phyloP scores from a whole-genome alignment of 2,797 vertebrate genomes.

The Microctenopoma stevenorrisi region DNA sequence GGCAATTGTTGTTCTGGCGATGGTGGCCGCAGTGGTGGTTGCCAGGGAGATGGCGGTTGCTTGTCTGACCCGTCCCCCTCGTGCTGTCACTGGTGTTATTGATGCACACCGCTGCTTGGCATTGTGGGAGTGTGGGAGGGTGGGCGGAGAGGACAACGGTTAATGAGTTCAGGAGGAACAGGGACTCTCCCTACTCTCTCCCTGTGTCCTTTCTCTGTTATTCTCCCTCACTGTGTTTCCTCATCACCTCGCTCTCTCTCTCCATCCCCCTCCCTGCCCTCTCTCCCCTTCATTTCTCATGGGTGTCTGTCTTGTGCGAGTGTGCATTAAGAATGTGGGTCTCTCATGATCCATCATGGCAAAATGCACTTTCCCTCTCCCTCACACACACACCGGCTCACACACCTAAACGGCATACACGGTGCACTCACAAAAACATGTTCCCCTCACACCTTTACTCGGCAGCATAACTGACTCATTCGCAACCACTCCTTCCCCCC shows the following conservation, averaged over 20 bases:
- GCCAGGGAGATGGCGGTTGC: constrained; percentile 81
- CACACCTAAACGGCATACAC: constrained; percentile 48
- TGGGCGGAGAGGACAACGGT: constrained; percentile 76
- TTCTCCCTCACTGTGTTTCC: constrained; percentile 68
- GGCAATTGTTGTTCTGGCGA: constrained; percentile 80
- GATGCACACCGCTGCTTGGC: constrained; percentile 78
- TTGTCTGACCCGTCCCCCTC: constrained; percentile 81
- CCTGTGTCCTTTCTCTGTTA: constrained; percentile 55
- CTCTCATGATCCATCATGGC: constrained; percentile 79
- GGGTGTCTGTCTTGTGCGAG: constrained; percentile 78
- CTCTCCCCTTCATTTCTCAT: constrained; percentile 77
- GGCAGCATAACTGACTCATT: constrained; percentile 73
- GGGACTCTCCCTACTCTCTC: constrained; percentile 71
- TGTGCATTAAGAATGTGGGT: constrained; percentile 79
- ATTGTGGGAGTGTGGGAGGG: constrained; percentile 80
- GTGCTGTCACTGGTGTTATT: constrained; percentile 81
- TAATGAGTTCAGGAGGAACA: constrained; percentile 82
- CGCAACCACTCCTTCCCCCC: constrained; percentile 61
- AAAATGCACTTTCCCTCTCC: constrained; percentile 76
- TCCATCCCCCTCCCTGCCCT: constrained; percentile 18
- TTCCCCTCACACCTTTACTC: constrained; percentile 67
- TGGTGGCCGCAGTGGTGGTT: constrained; percentile 77
- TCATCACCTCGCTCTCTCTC: constrained; percentile 59
- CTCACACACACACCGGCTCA: constrained; percentile 20
- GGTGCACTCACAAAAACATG: constrained; percentile 63